Percentiles rank a stretch among this genome's conserved stretches.
Conservation (phyloP, 2,797 vertebrate species). For the Tauraco hartlaubi region DNA sequence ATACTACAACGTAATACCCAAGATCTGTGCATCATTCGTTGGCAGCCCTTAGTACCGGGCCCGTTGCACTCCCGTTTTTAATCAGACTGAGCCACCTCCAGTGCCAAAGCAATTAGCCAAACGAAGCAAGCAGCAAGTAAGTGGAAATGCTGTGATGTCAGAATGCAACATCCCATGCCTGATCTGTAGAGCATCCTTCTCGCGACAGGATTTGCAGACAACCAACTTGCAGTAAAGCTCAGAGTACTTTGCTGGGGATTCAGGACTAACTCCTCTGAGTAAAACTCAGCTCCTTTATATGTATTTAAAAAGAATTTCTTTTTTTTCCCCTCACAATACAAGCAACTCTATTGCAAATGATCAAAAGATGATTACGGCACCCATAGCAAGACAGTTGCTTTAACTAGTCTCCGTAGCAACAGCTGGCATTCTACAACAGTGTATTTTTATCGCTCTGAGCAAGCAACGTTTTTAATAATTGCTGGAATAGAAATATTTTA, state of each 20-base stretch:
- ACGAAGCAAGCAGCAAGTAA: not conserved
- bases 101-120: not conserved
- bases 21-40: not conserved
- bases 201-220: not conserved
- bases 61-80: fast-evolving
- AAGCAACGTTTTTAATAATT: not conserved
- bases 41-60: not conserved
- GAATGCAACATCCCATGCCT: not conserved
- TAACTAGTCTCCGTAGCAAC: not conserved
- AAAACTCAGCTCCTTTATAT: not conserved
- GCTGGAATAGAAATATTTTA: not conserved
- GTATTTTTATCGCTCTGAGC: not conserved
- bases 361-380: not conserved
- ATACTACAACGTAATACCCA: not conserved
- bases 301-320: fast-evolving
- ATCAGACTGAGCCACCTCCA: no score
- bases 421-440: not conserved
- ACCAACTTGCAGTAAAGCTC: not conserved
- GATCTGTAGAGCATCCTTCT: not conserved
- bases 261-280: not conserved
- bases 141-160: not conserved
- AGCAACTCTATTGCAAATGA: not conserved
- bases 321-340: no score
- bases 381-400: not conserved
- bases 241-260: not conserved